Evolutionary conservation across 2,888 invertebrate genomes (phyloP).

Genomic region (Agrotis ipsilon): DNA sequence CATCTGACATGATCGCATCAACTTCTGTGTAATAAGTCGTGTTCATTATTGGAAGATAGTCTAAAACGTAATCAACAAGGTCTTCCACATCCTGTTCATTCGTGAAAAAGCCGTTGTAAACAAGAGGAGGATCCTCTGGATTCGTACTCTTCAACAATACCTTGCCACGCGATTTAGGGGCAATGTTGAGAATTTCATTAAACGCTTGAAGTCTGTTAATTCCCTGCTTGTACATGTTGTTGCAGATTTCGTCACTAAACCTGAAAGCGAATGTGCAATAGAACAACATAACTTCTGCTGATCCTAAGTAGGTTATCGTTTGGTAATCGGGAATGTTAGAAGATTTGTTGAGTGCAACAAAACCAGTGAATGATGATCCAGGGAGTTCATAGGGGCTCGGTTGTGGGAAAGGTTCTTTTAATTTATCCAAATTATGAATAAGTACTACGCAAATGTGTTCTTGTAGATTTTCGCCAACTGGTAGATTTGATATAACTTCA

Average conservation of each 20-base stretch:
- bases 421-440: constrained; percentile 59
- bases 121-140: constrained; percentile 64
- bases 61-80: constrained; percentile 60
- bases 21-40: constrained; percentile 67
- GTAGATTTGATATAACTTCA: constrained; percentile 68
- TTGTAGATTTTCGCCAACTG: constrained; percentile 74
- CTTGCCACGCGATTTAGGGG: constrained; percentile 80
- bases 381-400: constrained; percentile 61
- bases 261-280: constrained; percentile 86
- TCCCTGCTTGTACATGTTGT: constrained; percentile 58
- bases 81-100: constrained; percentile 65
- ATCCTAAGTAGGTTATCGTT: constrained; percentile 52
- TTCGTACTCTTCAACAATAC: constrained; percentile 63
- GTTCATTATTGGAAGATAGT: constrained; percentile 64
- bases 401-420: constrained; percentile 80
- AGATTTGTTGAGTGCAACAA: constrained; percentile 61
- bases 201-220: constrained; percentile 57
- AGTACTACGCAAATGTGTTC: constrained; percentile 67
- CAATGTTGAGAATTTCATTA: constrained; percentile 63
- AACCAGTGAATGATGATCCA: constrained; percentile 63
- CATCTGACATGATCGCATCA: constrained; percentile 59
- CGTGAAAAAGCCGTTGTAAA: constrained; percentile 65
- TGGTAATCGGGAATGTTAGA: constrained; percentile 66
- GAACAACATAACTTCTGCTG: constrained; percentile 54
- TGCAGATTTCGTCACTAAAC: constrained; percentile 78